A percentile compares a stretch with the other conserved stretches of the same genome.
These are phyloP conservation scores for Arrhopalites spinosus DNA, from an alignment of 2,888 invertebrate genomes.

Conservation along the genomic window DNA sequence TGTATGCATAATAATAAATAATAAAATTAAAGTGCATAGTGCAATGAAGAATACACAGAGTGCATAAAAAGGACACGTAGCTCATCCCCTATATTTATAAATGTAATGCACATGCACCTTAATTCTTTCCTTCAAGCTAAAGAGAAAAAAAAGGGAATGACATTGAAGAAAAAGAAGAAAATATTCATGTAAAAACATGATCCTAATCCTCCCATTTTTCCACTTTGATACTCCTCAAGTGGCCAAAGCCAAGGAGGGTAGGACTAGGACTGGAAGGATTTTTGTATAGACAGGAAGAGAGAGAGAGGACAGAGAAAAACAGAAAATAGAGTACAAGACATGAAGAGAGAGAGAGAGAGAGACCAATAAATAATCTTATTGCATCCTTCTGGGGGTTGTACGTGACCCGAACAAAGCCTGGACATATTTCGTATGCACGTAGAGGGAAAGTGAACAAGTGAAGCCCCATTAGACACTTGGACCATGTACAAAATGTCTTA, in stretches of 20 bases:
- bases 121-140: too few relatives aligned
- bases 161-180: not conserved
- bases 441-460: conserved; percentile 9
- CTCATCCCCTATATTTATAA: too few relatives aligned
- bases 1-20: not conserved
- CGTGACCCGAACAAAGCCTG: conserved; percentile 37
- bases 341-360: conserved; percentile 4
- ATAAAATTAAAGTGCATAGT: too few relatives aligned
- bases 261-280: too few relatives aligned
- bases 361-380: conserved; percentile 28
- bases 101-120: too few relatives aligned
- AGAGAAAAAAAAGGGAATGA: not conserved
- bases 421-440: conserved; percentile 9
- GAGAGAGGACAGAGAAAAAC: not conserved
- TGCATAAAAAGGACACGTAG: not conserved
- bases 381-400: conserved; percentile 19
- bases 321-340: not conserved
- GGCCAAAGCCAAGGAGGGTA: too few relatives aligned
- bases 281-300: conserved; percentile 6
- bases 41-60: too few relatives aligned
- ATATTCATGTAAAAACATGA: not conserved
- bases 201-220: conserved; percentile 8
- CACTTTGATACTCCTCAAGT: conserved; percentile 9
- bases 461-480: conserved; percentile 30
- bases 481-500: not conserved